phyloP scores from a whole-genome alignment of 2,888 invertebrate species.

The Micropterix aruncella region DNA sequence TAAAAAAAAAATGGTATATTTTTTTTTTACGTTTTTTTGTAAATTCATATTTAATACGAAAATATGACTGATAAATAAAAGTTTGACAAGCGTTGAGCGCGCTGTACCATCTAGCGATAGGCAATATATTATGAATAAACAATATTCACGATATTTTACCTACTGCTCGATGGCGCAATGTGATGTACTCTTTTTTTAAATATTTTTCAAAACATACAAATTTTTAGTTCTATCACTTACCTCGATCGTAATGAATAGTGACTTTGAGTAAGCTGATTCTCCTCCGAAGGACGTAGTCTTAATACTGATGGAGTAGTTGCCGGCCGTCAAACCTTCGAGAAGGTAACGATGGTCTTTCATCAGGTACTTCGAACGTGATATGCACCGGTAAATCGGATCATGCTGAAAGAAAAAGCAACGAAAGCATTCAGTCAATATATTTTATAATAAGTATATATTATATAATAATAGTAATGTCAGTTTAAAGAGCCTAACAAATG shows the following conservation, averaged over 20 bases:
- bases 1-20: no score
- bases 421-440: constrained; percentile 10
- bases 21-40: no score
- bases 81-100: no score
- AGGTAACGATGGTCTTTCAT: constrained; percentile 31
- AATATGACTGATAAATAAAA: no score
- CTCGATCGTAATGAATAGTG: constrained; percentile 46
- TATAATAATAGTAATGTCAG: neutral
- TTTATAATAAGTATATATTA: constrained; percentile 4
- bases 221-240: no score
- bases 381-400: constrained; percentile 45
- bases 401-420: constrained; percentile 28
- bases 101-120: no score
- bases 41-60: no score
- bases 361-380: constrained; percentile 47
- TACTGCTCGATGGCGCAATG: no score
- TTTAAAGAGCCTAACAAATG: neutral
- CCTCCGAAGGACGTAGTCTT: constrained; percentile 69
- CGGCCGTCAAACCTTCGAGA: constrained; percentile 48
- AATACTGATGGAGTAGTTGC: constrained; percentile 71
- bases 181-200: no score
- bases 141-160: no score
- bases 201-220: no score
- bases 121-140: no score
- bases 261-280: constrained; percentile 45